Percentiles rank a stretch among this genome's conserved stretches.
Evolutionary conservation across 2,797 vertebrate species (phyloP).

Genomic region (Furcifer pardalis): DNA sequence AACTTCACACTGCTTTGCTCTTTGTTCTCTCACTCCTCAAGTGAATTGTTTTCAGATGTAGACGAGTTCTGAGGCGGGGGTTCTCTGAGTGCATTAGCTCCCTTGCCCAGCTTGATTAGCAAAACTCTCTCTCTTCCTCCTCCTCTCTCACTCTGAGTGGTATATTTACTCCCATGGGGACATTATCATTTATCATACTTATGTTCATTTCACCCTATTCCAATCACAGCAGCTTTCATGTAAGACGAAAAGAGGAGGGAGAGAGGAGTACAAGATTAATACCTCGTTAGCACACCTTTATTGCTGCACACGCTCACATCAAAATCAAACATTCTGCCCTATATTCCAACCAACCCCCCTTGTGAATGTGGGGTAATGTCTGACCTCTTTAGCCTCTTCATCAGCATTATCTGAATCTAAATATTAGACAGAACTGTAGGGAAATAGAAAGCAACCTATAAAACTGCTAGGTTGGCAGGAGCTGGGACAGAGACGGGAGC

Average conservation of each 20-base stretch:
- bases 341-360: conserved; percentile 28
- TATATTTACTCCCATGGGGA: conserved; percentile 71
- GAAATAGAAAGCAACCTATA: conserved; percentile 30
- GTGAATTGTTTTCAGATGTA: conserved; percentile 62
- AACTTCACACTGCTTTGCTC: conserved; percentile 34
- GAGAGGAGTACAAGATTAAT: conserved; percentile 66
- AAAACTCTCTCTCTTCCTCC: conserved; percentile 48
- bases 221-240: conserved; percentile 65
- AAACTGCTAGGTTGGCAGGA: no score
- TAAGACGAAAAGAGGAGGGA: conserved; percentile 52
- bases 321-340: conserved; percentile 44
- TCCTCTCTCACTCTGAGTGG: conserved; percentile 42
- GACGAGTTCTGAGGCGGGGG: conserved; percentile 59
- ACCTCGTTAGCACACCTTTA: conserved; percentile 59
- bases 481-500: no score
- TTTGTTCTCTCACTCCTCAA: conserved; percentile 67
- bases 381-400: conserved; percentile 51
- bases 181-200: conserved; percentile 75
- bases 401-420: conserved; percentile 58
- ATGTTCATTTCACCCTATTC: conserved; percentile 69
- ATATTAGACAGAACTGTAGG: conserved; percentile 28
- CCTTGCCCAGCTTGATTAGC: conserved; percentile 68
- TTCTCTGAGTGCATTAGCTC: conserved; percentile 57
- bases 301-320: conserved; percentile 35
- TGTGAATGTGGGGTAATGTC: conserved; percentile 2